Percentiles rank a stretch among this genome's conserved stretches.
Evolutionary conservation across 2,113 vertebrate genomes (phyloP).

Genomic region (Perca fluviatilis): DNA sequence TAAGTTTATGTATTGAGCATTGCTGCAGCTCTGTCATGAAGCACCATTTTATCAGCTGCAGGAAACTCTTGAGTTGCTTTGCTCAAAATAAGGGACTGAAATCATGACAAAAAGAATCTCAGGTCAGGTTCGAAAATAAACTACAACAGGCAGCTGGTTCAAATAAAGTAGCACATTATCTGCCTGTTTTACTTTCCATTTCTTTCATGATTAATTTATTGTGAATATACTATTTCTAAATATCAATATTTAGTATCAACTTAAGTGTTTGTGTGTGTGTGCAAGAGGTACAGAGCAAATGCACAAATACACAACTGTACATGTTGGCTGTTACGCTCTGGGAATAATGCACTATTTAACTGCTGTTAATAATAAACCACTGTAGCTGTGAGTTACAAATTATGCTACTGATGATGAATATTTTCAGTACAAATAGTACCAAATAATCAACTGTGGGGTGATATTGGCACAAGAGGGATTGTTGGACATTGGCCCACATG

Average conservation of each 20-base stretch:
- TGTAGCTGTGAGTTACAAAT: background rate
- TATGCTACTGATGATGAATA: background rate
- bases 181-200: background rate
- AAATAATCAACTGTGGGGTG: background rate
- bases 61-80: background rate
- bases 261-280: no score
- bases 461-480: no score
- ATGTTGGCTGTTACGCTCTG: background rate
- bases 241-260: no score
- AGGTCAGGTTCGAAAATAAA: background rate
- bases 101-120: background rate
- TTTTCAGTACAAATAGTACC: background rate
- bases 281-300: constrained; percentile 1
- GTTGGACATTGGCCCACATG: background rate
- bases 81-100: constrained; percentile 1
- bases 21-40: background rate
- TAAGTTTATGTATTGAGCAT: background rate
- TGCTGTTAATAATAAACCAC: background rate
- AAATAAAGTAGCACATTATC: background rate
- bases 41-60: background rate
- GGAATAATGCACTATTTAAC: background rate
- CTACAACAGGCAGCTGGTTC: background rate
- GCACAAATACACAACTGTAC: background rate
- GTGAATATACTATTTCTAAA: background rate
- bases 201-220: background rate